These are phyloP conservation scores for Stylophora pistillata DNA, from an alignment of 64 coral and sea anemone genomes.

Conservation along the genomic window DNA sequence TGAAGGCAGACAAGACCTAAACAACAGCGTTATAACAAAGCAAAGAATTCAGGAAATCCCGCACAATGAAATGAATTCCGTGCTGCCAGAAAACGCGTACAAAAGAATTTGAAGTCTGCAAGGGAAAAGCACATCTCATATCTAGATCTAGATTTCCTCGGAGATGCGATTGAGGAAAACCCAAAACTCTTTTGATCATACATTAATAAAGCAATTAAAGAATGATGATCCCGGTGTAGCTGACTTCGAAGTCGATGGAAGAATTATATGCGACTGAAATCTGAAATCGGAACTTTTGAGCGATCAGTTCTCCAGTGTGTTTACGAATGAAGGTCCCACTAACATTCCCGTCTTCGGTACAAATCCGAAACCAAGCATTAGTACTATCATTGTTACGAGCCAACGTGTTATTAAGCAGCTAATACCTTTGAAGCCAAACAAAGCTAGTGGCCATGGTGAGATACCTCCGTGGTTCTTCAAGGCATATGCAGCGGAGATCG, in stretches of 20 bases:
- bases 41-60: constrained; percentile 42
- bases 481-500: no score
- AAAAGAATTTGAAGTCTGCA: constrained; percentile 61
- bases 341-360: no score
- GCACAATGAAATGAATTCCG: constrained; percentile 46
- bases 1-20: constrained; percentile 61
- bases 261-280: constrained; percentile 54
- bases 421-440: constrained; percentile 61
- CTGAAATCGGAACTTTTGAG: constrained; percentile 55
- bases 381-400: no score
- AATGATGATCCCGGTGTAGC: constrained; percentile 49
- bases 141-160: constrained; percentile 47
- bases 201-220: no score
- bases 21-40: constrained; percentile 45
- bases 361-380: no score
- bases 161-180: no score
- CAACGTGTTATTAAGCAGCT: no score
- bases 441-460: constrained; percentile 24
- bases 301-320: constrained; percentile 51
- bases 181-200: no score
- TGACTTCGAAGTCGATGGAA: constrained; percentile 48
- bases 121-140: constrained; percentile 49
- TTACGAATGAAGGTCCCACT: constrained; percentile 30
- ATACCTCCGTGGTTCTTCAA: constrained; percentile 68
- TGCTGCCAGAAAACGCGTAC: constrained; percentile 54